Percentiles rank a stretch among this genome's conserved stretches.
These are phyloP conservation scores for Alectura lathami DNA, from an alignment of 2,113 vertebrate species.

Conservation along the genomic window DNA sequence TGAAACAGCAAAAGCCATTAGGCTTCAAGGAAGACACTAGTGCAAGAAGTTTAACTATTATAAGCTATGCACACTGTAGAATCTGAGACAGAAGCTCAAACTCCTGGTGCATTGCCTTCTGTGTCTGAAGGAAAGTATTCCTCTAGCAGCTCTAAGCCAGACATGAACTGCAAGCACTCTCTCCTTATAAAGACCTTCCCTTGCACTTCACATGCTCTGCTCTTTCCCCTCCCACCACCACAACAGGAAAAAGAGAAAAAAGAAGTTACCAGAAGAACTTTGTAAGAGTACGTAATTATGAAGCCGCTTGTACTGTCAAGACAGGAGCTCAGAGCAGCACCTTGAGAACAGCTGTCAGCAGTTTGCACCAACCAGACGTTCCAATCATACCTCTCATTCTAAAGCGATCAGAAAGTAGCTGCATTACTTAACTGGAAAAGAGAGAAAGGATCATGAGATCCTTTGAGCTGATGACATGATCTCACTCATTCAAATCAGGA, in stretches of 20 bases:
- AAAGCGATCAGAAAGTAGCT: background rate
- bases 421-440: background rate
- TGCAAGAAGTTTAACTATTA: background rate
- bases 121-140: too few relatives aligned
- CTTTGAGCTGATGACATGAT: background rate
- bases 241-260: background rate
- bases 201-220: background rate
- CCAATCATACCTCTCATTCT: background rate
- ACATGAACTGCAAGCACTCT: background rate
- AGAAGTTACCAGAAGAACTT: background rate
- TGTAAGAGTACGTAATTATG: background rate
- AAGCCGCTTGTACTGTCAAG: background rate
- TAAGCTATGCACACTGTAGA: background rate
- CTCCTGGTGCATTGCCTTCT: background rate
- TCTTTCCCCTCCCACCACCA: fast-evolving
- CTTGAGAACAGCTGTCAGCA: background rate
- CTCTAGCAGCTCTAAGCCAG: background rate
- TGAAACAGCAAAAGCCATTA: background rate
- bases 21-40: background rate
- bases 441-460: background rate
- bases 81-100: background rate
- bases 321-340: background rate
- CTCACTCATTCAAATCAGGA: background rate
- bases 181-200: background rate
- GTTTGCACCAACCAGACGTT: background rate